A percentile compares a stretch with the other conserved stretches of the same genome.
These are phyloP conservation scores for Champsocephalus gunnari DNA, from an alignment of 2,797 vertebrate genomes.

Conservation along the genomic window DNA sequence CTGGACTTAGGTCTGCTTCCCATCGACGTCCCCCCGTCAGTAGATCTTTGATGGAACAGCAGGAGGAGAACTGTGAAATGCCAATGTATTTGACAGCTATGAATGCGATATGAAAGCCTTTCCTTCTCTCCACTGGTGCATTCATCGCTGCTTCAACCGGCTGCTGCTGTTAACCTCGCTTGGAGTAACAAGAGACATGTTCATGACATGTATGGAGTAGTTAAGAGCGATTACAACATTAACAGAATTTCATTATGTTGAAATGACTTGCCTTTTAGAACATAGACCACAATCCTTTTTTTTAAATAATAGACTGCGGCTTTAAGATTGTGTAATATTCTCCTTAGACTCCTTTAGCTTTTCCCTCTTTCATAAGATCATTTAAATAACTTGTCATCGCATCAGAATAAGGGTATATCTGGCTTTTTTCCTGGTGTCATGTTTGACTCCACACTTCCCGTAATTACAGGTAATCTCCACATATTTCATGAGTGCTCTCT, in stretches of 20 bases:
- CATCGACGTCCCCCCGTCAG: slow-evolving; percentile 1
- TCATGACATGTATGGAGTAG: slow-evolving; percentile 27
- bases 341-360: no score
- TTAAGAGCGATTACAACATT: background rate
- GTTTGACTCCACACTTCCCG: no score
- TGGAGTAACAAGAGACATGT: slow-evolving; percentile 37
- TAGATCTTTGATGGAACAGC: slow-evolving; percentile 39
- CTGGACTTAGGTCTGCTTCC: slow-evolving; percentile 24
- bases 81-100: slow-evolving; percentile 22
- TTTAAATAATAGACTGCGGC: no score
- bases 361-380: background rate
- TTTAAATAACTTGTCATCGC: background rate
- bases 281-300: no score
- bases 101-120: slow-evolving; percentile 14
- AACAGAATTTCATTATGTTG: background rate
- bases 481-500: slow-evolving; percentile 34
- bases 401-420: background rate
- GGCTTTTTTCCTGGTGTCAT: background rate
- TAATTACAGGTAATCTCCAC: slow-evolving; percentile 20
- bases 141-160: slow-evolving; percentile 32
- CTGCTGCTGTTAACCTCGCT: slow-evolving; percentile 20
- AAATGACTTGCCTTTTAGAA: background rate
- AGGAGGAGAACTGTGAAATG: slow-evolving; percentile 26
- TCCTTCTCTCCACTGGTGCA: slow-evolving; percentile 8
- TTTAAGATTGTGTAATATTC: no score